Conservation (phyloP, 2,113 vertebrate genomes). For the Scortum barcoo region DNA sequence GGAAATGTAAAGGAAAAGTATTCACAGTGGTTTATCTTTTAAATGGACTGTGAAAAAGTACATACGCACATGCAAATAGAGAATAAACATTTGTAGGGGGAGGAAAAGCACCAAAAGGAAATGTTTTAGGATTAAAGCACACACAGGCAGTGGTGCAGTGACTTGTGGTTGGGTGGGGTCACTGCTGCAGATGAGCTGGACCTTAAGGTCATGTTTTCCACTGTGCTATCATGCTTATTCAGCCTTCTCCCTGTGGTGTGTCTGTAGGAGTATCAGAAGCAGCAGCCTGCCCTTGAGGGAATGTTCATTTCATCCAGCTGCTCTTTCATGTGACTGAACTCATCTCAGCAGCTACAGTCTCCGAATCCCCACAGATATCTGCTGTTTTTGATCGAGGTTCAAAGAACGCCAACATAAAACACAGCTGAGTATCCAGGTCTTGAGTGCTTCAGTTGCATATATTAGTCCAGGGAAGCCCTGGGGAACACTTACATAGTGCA, state of each 20-base stretch:
- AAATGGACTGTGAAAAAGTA: conserved; percentile 25
- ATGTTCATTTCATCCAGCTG: conserved; percentile 72
- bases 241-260: conserved; percentile 54
- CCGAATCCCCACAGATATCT: conserved; percentile 43
- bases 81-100: not conserved
- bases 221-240: conserved; percentile 62
- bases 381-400: conserved; percentile 62
- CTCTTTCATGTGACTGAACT: conserved; percentile 73
- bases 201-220: conserved; percentile 66
- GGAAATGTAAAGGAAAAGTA: not conserved
- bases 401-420: conserved; percentile 46
- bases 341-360: conserved; percentile 43
- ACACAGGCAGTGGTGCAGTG: conserved; percentile 9
- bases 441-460: conserved; percentile 31
- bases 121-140: conserved; percentile 13
- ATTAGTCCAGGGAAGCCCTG: conserved; percentile 26
- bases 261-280: conserved; percentile 64
- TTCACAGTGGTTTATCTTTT: conserved; percentile 19
- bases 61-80: not conserved
- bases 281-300: conserved; percentile 60
- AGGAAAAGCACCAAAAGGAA: conserved; percentile 2
- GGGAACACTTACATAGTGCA: conserved; percentile 21
- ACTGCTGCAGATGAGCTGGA: conserved; percentile 55
- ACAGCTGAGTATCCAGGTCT: conserved; percentile 43
- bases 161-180: conserved; percentile 48